Base-by-base conservation (phyloP, 2,888 invertebrate genomes). In the Leucoptera coffeella region DNA sequence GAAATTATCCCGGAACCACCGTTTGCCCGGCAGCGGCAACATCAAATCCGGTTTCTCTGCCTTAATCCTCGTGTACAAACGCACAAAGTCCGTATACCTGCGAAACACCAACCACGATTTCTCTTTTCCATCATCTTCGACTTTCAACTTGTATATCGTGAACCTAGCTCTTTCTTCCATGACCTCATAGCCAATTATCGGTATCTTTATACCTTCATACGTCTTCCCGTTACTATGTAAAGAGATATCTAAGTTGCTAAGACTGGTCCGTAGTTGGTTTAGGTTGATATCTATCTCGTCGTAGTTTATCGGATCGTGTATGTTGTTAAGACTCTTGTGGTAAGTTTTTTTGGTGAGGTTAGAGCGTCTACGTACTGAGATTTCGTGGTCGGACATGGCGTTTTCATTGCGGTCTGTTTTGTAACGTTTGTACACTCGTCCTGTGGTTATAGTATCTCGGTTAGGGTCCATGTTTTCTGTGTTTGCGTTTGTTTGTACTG, bases 121-220 rank as follows among this genome's bases (percentile, higher is more conserved):
- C 29, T 85, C 84, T 1, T 78, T 62, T 23, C 74, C 64, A 27
- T 80, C 80, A 47, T 85, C 86, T 47, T 89, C 86, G 0, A 92
- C 85, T 37, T 67, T 67, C 12, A 87, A 50, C 46, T 86, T 85
- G 46, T 79, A 86, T 4, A 86, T 90, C 0, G 91, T 91, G 50
- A 91, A 92, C 37, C 86, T 71, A 1, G 90, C 88, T 32, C 91
- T 59, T 44, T 91, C 88, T 39, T 91, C 91, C 88, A 91, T 91
- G 0, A 90, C 85, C 56, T 92, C 91, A 50, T 88, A 91, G 0
- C 91, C 91, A 2, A 87, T 77, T 30, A 88, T 86, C 0, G 88
- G 88, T 42, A 85, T 78, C 47, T 77, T 73, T 10, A 67, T 23
- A 0, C 51, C 35, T 1, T 65, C 64, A 31, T 46, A 65, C 29